These are phyloP conservation scores for Thumatha senex DNA, from an alignment of 2,888 invertebrate species.

Conservation along the genomic window DNA sequence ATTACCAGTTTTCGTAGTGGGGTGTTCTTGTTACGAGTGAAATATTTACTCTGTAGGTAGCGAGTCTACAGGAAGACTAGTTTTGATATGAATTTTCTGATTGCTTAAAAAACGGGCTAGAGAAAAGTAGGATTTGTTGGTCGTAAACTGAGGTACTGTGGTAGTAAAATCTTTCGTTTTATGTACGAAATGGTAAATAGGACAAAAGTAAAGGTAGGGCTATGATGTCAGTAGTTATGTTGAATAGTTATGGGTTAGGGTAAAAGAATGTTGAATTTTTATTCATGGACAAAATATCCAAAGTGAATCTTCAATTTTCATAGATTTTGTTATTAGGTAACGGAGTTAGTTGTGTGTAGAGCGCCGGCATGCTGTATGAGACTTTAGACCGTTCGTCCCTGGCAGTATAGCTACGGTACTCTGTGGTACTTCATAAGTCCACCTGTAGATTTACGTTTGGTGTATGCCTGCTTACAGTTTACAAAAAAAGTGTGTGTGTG, in stretches of 20 bases:
- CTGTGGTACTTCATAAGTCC: too few relatives aligned
- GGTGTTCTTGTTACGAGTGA: constrained; percentile 8
- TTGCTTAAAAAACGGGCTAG: constrained; percentile 9
- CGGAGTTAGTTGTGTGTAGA: too few relatives aligned
- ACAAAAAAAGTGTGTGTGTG: too few relatives aligned
- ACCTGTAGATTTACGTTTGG: too few relatives aligned
- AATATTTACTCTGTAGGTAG: constrained; percentile 9
- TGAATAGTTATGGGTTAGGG: constrained; percentile 2
- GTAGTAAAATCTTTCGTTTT: constrained; percentile 28
- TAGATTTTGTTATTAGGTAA: not conserved
- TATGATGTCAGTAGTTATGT: constrained; percentile 2
- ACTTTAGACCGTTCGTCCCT: too few relatives aligned
- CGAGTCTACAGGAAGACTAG: not conserved
- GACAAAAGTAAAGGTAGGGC: constrained; percentile 16
- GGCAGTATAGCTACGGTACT: too few relatives aligned
- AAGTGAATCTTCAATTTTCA: not conserved
- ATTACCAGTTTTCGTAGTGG: constrained; percentile 18
- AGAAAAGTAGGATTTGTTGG: constrained; percentile 16
- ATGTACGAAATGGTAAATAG: constrained; percentile 32
- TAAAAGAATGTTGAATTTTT: not conserved
- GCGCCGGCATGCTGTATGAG: too few relatives aligned
- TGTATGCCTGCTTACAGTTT: too few relatives aligned
- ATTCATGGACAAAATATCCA: constrained; percentile 1
- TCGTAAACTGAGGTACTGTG: constrained; percentile 27
- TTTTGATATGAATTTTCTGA: not conserved